These are phyloP conservation scores for Ceratina japonica DNA, from an alignment of 1,140 invertebrate species.

Conservation along the genomic window DNA sequence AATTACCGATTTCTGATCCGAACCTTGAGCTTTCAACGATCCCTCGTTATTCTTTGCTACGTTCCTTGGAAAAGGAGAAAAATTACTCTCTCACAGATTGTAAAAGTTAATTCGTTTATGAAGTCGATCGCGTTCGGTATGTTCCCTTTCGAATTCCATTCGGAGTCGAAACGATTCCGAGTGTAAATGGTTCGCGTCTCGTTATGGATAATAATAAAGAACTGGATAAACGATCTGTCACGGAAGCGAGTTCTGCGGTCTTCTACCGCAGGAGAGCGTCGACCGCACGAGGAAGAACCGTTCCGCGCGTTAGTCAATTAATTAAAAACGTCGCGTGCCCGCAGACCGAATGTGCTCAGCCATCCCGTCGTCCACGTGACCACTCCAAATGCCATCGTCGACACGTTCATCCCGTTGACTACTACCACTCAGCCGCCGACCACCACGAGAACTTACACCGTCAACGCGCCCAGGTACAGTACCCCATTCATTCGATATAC, in stretches of 20 bases:
- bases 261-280: not conserved
- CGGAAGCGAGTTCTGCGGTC: not conserved
- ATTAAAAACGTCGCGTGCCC: slow-evolving; percentile 24
- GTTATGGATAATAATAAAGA: not conserved
- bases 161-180: not conserved
- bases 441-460: slow-evolving; percentile 72
- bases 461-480: slow-evolving; percentile 75
- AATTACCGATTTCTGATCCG: not conserved
- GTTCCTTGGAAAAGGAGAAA: not conserved
- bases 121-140: too few species aligned
- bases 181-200: not conserved
- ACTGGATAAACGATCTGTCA: not conserved
- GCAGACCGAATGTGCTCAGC: slow-evolving; percentile 72
- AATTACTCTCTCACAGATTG: slow-evolving; percentile 1
- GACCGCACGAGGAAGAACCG: not conserved
- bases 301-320: slow-evolving; percentile 4
- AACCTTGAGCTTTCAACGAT: slow-evolving; percentile 10
- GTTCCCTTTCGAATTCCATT: too few species aligned
- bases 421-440: slow-evolving; percentile 71
- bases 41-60: slow-evolving; percentile 11
- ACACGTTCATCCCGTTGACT: slow-evolving; percentile 72
- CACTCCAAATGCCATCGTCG: slow-evolving; percentile 74
- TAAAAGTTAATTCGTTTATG: too few species aligned
- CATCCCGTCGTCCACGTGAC: slow-evolving; percentile 74
- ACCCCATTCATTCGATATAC: not conserved